Evolutionary conservation across 2,797 vertebrate genomes (phyloP), one percentile per base, ranked within the genome.

Genomic region (Parambassis ranga): DNA sequence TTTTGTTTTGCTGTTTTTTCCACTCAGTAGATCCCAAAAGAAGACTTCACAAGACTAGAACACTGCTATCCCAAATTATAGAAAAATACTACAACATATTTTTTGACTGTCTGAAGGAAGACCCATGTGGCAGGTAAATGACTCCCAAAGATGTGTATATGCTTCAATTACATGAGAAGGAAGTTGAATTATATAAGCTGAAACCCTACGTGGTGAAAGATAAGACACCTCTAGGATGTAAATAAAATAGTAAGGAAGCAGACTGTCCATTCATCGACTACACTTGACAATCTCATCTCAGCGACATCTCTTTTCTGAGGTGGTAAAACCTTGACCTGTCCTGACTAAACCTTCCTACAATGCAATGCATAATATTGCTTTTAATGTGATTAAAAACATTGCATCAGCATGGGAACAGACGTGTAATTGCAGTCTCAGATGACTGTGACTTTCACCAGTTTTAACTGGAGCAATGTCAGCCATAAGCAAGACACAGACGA

Each of bases 381-480:
- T 27, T 27, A 27, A 15, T 44, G 14, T 27, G 43, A 43, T 5
- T 42, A 47, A 33, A 31, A 43, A 14, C 8, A 14, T 3, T 44
- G 15, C 51, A 31, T 65, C n/a, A 11, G 18, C 37, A 47, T 56
- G 11, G 20, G 33, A 31, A 15, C 24, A 22, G 13, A 41, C 11
- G 11, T 4, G 30, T 2, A 19, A 20, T 26, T 19, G n/a, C 62
- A 65, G 30, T 37, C 69, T 60, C 13, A 10, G 55, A 9, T 37
- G 41, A 19, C 31, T 51, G 5, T 55, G 39, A 60, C 44, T 57
- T 64, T 46, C 32, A 42, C 15, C 15, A 44, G 60, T 48, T 52
- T 42, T 50, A 30, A 46, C 16, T 1, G 6, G 33, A 65, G 28
- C 33, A 66, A 67, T 44, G 32, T 52, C 9, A 38, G 24, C 39